These are phyloP conservation scores for Torymus tubicola DNA, from an alignment of 2,888 invertebrate species.

Conservation along the genomic window DNA sequence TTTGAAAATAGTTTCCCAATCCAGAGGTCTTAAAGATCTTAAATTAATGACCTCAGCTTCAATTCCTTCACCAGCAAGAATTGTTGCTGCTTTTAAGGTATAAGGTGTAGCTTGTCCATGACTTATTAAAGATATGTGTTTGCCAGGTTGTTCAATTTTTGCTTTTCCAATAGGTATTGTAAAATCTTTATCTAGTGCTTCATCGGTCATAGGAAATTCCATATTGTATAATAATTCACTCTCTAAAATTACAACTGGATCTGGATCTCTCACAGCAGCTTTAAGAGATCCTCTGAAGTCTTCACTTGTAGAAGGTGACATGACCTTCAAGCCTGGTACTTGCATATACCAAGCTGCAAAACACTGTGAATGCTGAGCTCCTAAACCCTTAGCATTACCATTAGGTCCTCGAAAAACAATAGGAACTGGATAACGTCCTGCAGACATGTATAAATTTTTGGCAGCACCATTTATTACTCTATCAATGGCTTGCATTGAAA, in stretches of 20 bases:
- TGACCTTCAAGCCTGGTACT: slow-evolving; percentile 80
- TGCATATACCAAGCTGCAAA: slow-evolving; percentile 82
- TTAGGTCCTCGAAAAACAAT: slow-evolving; percentile 84
- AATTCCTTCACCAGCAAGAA: slow-evolving; percentile 74
- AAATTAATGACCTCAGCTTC: slow-evolving; percentile 80
- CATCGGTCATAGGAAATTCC: slow-evolving; percentile 76
- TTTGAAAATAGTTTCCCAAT: slow-evolving; percentile 72
- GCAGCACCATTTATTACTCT: slow-evolving; percentile 80
- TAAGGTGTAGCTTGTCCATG: slow-evolving; percentile 61
- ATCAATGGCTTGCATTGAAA: slow-evolving; percentile 87
- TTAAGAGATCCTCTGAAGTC: slow-evolving; percentile 82
- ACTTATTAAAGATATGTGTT: slow-evolving; percentile 62
- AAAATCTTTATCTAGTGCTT: slow-evolving; percentile 63
- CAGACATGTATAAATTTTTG: slow-evolving; percentile 85
- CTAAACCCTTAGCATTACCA: slow-evolving; percentile 81
- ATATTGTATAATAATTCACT: slow-evolving; percentile 82
- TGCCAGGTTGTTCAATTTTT: slow-evolving; percentile 63
- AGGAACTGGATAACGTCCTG: slow-evolving; percentile 79
- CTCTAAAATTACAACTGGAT: slow-evolving; percentile 82
- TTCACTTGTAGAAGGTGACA: slow-evolving; percentile 81
- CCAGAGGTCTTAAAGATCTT: slow-evolving; percentile 80
- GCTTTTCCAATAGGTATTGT: slow-evolving; percentile 65
- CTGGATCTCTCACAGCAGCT: slow-evolving; percentile 81
- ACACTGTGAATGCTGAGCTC: slow-evolving; percentile 83
- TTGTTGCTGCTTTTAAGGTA: slow-evolving; percentile 63